Conservation (phyloP, 2,888 invertebrate genomes). For the Melieria picta region DNA sequence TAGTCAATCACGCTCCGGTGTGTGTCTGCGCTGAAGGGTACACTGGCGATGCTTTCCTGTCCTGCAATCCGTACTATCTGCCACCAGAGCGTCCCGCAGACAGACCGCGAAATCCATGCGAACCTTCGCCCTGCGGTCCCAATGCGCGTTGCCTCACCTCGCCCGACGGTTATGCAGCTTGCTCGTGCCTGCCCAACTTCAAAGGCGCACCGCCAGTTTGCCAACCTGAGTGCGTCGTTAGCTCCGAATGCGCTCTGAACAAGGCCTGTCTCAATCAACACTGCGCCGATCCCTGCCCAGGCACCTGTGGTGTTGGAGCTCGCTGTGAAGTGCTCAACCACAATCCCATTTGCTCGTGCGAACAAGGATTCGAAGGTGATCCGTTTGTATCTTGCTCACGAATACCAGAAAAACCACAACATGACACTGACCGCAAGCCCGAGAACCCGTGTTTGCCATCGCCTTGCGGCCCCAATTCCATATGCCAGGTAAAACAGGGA, state of each 20-base stretch:
- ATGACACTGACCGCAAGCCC: conserved; percentile 62
- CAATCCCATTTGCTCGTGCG: conserved; percentile 86
- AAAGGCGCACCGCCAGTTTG: conserved; percentile 84
- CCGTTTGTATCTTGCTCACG: conserved; percentile 77
- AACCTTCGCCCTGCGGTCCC: conserved; percentile 85
- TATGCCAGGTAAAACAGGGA: conserved; percentile 82
- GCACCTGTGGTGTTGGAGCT: conserved; percentile 82
- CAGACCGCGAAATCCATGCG: conserved; percentile 74
- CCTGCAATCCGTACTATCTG: conserved; percentile 71
- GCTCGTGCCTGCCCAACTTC: conserved; percentile 81
- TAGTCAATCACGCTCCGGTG: conserved; percentile 79
- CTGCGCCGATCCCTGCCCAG: conserved; percentile 85
- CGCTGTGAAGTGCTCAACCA: conserved; percentile 84
- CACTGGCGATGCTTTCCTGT: conserved; percentile 79
- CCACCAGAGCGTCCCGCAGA: conserved; percentile 61
- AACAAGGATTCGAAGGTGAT: conserved; percentile 79
- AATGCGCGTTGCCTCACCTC: conserved; percentile 80
- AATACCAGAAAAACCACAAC: conserved; percentile 52
- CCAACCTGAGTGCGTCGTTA: conserved; percentile 85
- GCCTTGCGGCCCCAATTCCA: conserved; percentile 84
- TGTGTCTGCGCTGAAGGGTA: conserved; percentile 79
- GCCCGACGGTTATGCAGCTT: conserved; percentile 77
- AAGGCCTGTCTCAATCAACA: conserved; percentile 82
- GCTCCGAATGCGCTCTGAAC: conserved; percentile 82
- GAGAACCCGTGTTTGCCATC: conserved; percentile 71